Evolutionary conservation across 2,797 vertebrate genomes (phyloP), one percentile per base, ranked within the genome.

Genomic region (Chromobotia macracanthus): DNA sequence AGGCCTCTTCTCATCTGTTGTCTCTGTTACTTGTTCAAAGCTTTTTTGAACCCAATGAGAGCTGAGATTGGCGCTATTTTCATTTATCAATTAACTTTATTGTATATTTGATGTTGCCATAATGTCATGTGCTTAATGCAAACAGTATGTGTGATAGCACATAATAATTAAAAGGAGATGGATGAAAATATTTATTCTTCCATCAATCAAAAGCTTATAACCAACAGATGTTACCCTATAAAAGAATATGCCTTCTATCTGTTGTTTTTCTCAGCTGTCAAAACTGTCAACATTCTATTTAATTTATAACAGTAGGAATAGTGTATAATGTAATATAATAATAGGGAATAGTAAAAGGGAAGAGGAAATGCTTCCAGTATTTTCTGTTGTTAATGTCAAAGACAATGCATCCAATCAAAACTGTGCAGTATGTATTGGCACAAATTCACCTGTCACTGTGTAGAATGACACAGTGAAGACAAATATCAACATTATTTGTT

Each of bases 181-280:
- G n/a, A 64, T 38, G 3, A 12, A 75, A 35, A 23, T 64, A 64
- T 72, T 56, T 56, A 72, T 23, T 10, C 69, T 72, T 41, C 31
- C 55, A 41, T 64, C 13, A 72, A 60, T 46, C 38, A 72, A 25
- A 44, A 19, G 70, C 6, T 73, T 18, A 55, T 55, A 44, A 55
- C 19, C 25, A 31, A 66, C 61, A 55, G 31, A 75, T 75, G 61
- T 53, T 35, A 15, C 41, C 5, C 21, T 46, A 55, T 55, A n/a
- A 72, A 15, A 21, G 8, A 44, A 21, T 51, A 18, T 74, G 18
- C 0, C 25, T 15, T 50, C 15, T 25, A 50, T 73, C 41, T 61
- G 71, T 48, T 28, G 18, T 11, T 50, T 41, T 72, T 44, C 55
- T 19, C 35, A 25, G 41, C 41, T 73, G 18, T 21, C 5, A 65